Evolutionary conservation across 1,140 invertebrate genomes (phyloP).

Genomic region (Colletes gigas): DNA sequence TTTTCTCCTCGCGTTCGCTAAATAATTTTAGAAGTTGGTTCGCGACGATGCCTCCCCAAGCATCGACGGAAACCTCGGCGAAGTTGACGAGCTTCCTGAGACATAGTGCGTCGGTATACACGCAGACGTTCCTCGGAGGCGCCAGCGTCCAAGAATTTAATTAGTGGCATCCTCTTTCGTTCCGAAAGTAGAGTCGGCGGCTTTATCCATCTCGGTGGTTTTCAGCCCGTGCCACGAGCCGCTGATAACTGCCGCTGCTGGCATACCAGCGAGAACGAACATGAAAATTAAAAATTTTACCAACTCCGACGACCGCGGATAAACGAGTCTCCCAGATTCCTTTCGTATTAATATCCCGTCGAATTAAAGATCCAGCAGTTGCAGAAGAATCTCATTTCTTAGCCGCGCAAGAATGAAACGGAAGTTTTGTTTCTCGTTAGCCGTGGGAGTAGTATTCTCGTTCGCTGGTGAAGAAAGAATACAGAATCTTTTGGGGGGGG

Average conservation of each 20-base stretch:
- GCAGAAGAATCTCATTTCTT: not conserved
- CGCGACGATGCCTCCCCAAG: constrained; percentile 7
- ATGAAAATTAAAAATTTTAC: constrained; percentile 18
- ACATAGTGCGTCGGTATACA: not conserved
- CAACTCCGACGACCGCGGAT: not conserved
- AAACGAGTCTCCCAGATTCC: not conserved
- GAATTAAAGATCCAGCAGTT: not conserved
- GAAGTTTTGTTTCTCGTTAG: not conserved
- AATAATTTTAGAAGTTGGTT: not conserved
- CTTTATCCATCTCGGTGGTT: constrained; percentile 36
- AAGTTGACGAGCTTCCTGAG: constrained; percentile 58
- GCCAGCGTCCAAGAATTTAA: constrained; percentile 63
- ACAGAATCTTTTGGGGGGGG: too few relatives aligned
- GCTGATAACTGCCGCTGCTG: not conserved
- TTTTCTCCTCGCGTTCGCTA: not conserved
- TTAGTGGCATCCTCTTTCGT: constrained; percentile 57
- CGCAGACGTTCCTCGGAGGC: constrained; percentile 48
- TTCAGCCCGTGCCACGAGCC: constrained; percentile 17
- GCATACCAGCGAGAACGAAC: not conserved
- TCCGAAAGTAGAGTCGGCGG: constrained; percentile 44
- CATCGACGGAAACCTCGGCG: constrained; percentile 50
- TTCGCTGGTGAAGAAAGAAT: not conserved
- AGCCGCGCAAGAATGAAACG: not conserved
- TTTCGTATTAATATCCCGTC: constrained; percentile 5
- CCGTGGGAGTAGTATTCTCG: not conserved